Percentiles rank a stretch among this genome's conserved stretches.
Conservation (phyloP, 64 coral and sea anemone genomes). For the Montipora sp. region DNA sequence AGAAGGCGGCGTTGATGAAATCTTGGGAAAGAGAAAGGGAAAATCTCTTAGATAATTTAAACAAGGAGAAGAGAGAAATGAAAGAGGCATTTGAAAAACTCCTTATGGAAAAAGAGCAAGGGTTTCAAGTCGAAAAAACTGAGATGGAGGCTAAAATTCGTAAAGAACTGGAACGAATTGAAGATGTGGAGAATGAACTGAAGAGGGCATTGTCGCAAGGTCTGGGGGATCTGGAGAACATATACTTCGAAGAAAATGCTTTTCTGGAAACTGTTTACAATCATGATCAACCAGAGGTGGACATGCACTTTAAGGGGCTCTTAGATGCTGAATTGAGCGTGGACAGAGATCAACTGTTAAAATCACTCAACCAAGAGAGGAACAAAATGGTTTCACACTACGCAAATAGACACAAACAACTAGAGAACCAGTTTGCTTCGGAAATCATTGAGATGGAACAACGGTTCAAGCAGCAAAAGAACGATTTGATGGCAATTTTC, state of each 20-base stretch:
- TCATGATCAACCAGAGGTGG: conserved; percentile 86
- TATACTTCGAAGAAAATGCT: conserved; percentile 84
- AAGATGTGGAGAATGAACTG: conserved; percentile 92
- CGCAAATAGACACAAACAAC: conserved; percentile 77
- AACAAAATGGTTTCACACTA: conserved; percentile 83
- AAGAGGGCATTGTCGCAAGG: conserved; percentile 83
- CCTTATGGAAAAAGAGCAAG: conserved; percentile 71
- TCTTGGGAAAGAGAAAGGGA: conserved; percentile 81
- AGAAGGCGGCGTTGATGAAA: conserved; percentile 73
- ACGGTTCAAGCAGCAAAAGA: conserved; percentile 95
- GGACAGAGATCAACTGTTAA: conserved; percentile 69
- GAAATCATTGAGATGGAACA: conserved; percentile 96
- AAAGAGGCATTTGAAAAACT: conserved; percentile 63
- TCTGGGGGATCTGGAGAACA: conserved; percentile 82
- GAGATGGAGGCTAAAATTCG: conserved; percentile 81
- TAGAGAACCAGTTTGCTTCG: conserved; percentile 88
- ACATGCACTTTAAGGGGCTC: conserved; percentile 88
- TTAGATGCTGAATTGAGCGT: conserved; percentile 65
- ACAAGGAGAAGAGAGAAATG: conserved; percentile 87
- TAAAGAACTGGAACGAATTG: conserved; percentile 88
- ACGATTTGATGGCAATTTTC: conserved; percentile 97
- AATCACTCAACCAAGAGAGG: conserved; percentile 68
- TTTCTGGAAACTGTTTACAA: conserved; percentile 67
- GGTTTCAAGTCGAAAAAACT: conserved; percentile 80
- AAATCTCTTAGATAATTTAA: conserved; percentile 72